Evolutionary conservation across 2,113 vertebrate genomes (phyloP).

Genomic region (Melanotaenia duboulayi): DNA sequence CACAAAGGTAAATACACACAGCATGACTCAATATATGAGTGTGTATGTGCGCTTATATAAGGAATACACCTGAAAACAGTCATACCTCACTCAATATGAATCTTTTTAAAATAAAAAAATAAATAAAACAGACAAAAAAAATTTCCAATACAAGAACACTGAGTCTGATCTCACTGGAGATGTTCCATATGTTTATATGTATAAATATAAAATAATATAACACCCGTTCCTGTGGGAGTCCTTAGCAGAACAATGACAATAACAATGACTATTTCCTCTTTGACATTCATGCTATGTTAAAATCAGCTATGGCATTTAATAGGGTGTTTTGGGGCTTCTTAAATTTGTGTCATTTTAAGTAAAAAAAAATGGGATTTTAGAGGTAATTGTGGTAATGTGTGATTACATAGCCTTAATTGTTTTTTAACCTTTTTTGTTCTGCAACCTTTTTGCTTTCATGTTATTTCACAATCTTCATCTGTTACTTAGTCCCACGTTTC

Average conservation of each 20-base stretch:
- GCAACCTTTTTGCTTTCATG: neutral
- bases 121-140: conserved; percentile 32
- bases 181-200: conserved; percentile 65
- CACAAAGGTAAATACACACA: neutral
- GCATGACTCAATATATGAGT: neutral
- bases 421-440: neutral
- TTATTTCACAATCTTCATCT: neutral
- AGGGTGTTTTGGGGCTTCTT: conserved; percentile 43
- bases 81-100: neutral
- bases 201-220: conserved; percentile 52
- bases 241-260: conserved; percentile 55
- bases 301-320: conserved; percentile 53
- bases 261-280: conserved; percentile 45
- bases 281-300: conserved; percentile 62
- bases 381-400: conserved; percentile 2
- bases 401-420: conserved; percentile 12
- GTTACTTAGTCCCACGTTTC: conserved; percentile 57
- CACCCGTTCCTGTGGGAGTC: conserved; percentile 62
- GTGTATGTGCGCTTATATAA: neutral
- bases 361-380: conserved; percentile 35
- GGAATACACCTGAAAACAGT: conserved; percentile 18
- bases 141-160: conserved; percentile 52
- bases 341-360: conserved; percentile 37
- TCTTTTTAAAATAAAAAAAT: neutral
- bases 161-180: conserved; percentile 64